These are phyloP conservation scores for Oreotrochilus melanogaster DNA, from an alignment of 2,113 vertebrate genomes.

Conservation along the genomic window DNA sequence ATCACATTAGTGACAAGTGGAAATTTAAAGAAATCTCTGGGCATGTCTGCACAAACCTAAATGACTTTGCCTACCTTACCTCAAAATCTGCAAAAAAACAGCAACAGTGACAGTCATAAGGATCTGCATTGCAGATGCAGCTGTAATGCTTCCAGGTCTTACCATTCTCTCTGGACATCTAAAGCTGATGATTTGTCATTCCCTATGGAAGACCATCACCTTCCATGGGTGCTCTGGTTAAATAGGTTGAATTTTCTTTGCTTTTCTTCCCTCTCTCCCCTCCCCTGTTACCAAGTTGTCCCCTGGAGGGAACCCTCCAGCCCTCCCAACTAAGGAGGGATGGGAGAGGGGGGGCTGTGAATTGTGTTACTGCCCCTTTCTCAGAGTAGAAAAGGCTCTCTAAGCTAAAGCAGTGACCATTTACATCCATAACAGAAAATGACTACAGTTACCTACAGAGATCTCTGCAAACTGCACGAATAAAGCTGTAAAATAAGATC, in stretches of 20 bases:
- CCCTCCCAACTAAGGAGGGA: neutral
- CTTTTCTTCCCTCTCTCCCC: neutral
- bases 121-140: neutral
- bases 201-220: neutral
- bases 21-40: neutral
- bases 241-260: neutral
- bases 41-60: neutral
- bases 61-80: neutral
- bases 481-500: neutral
- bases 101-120: neutral
- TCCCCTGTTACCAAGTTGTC: rapidly evolving
- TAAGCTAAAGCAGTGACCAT: neutral
- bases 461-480: neutral
- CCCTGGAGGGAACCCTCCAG: neutral
- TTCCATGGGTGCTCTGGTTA: neutral
- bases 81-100: neutral
- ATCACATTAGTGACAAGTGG: neutral
- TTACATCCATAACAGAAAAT: rapidly evolving
- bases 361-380: neutral
- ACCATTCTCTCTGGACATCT: neutral
- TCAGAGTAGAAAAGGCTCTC: neutral
- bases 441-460: neutral
- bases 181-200: neutral
- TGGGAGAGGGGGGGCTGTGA: neutral
- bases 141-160: neutral